These are phyloP conservation scores for Pangasianodon hypophthalmus DNA, from an alignment of 2,113 vertebrate species.

Conservation along the genomic window DNA sequence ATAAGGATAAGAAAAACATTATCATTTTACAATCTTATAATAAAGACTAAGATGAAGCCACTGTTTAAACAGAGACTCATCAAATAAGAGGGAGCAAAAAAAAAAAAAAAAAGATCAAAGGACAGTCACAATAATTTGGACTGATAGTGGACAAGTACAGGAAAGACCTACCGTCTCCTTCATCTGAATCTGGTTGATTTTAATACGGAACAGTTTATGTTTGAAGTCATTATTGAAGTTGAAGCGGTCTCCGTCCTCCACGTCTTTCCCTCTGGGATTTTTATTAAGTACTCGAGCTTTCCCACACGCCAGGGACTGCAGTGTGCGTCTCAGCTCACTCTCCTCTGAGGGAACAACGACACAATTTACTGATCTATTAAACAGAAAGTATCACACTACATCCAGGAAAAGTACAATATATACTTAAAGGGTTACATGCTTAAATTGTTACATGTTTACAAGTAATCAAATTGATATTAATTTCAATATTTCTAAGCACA, in stretches of 20 bases:
- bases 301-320: conserved; percentile 95
- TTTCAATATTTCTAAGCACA: neutral
- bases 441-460: neutral
- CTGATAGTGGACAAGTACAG: neutral
- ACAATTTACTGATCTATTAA: neutral
- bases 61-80: neutral
- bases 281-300: conserved; percentile 96
- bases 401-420: neutral
- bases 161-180: conserved; percentile 87
- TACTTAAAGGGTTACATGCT: neutral
- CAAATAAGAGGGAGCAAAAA: neutral
- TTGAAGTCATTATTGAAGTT: conserved; percentile 97
- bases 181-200: conserved; percentile 99
- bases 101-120: neutral
- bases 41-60: neutral
- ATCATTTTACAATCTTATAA: neutral
- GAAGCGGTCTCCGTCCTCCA: conserved; percentile 97
- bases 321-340: conserved; percentile 89
- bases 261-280: conserved; percentile 96
- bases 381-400: neutral
- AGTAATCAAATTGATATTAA: neutral
- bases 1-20: neutral
- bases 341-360: conserved; percentile 79
- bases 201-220: conserved; percentile 98
- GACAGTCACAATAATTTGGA: neutral